Base-by-base conservation (phyloP, 2,888 invertebrate species). In the Polydrusus tereticollis region DNA sequence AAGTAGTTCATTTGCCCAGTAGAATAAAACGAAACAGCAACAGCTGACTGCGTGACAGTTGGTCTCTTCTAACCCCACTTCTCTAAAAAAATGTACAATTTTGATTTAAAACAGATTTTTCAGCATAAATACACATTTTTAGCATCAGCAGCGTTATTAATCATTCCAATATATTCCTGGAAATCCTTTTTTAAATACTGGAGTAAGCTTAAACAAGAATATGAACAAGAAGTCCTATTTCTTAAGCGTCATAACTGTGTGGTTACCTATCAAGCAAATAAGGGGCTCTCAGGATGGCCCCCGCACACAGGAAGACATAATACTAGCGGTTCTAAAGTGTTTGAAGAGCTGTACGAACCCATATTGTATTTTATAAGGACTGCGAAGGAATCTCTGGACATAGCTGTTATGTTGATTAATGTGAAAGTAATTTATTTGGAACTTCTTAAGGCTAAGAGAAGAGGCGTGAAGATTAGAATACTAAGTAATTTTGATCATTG, bases 211-310 rank as follows among this genome's bases (percentile, higher is more conserved):
- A 76, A 76, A 65, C 43, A 67, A 12, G 71, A 78, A 36, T 79
- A 77, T 29, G 74, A 79, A 59, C 69, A 78, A 16, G 67, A 75
- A 63, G 21, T 77, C 26, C 36, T 82, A 2, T 81, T 80, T 69
- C 59, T 78, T 21, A 59, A 78, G 66, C 77, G 81, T 50, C 83
- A 83, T 69, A 80, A 83, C 72, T 82, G 83, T 78, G 79, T 82
- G 12, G 78, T 83, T 8, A 82, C 78, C 71, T 83, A 82, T 63
- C 70, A 72, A 18, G 64, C 66, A 16, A 70, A 71, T 63, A 73
- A 76, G 64, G 75, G 78, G 59, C 71, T 77, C 71, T 75, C 36
- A 41, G 83, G 83, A 14, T 83, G 83, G 83, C 80, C 78, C 5
- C 76, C 72, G 14, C 29, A 73, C 58, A 14, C 36, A 7, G 29